phyloP scores from a whole-genome alignment of 2,888 invertebrate species.

The Rambutsinella grinnellia region DNA sequence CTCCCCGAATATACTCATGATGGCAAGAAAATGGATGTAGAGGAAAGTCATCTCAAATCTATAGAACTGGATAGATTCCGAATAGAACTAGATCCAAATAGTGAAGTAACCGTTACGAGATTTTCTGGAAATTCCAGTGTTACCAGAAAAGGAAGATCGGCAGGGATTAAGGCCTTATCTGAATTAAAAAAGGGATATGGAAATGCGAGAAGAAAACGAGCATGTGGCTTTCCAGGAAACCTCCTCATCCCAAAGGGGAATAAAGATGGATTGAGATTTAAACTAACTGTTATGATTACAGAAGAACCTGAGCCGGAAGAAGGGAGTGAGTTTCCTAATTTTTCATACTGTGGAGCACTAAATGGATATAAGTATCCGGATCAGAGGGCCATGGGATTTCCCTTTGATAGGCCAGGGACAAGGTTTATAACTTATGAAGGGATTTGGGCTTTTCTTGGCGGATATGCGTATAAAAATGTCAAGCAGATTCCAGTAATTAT shows the following conservation, averaged over 20 bases:
- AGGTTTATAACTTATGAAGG: too few species aligned
- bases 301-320: conserved; percentile 10
- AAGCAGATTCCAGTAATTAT: too few species aligned
- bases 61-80: conserved; percentile 26
- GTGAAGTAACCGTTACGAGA: conserved; percentile 9
- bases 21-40: conserved; percentile 7
- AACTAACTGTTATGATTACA: conserved; percentile 4
- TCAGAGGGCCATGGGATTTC: conserved; percentile 17
- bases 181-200: neutral
- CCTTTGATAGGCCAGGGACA: conserved; percentile 26
- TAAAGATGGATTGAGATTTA: conserved; percentile 16
- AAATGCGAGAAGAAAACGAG: conserved; percentile 3
- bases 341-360: conserved; percentile 20
- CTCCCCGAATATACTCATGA: conserved; percentile 12
- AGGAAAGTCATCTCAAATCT: conserved; percentile 3
- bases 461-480: conserved; percentile 67
- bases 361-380: conserved; percentile 18
- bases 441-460: neutral
- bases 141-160: neutral
- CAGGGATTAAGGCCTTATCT: conserved; percentile 6
- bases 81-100: conserved; percentile 1
- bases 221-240: conserved; percentile 27
- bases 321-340: conserved; percentile 12
- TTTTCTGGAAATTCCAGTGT: neutral
- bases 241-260: conserved; percentile 19